Evolutionary conservation across 2,113 vertebrate species (phyloP).

Genomic region (Etheostoma spectabile): DNA sequence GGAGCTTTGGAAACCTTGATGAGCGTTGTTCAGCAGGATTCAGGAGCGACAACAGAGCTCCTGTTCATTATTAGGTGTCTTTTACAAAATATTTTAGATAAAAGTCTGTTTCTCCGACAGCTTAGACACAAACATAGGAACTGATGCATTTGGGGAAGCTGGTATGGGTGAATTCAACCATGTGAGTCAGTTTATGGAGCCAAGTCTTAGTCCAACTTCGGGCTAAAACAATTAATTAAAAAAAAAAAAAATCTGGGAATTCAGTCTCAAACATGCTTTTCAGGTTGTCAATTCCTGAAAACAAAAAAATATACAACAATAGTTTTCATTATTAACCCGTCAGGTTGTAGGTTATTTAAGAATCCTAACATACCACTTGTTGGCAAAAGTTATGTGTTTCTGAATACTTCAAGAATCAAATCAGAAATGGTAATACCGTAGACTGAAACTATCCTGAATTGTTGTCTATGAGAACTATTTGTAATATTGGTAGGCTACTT

Average conservation of each 20-base stretch:
- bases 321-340: neutral
- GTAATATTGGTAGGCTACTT: neutral
- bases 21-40: constrained; percentile 35
- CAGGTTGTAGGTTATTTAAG: neutral
- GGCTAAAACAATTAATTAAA: neutral
- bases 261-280: neutral
- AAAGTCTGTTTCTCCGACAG: neutral
- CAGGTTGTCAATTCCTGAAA: neutral
- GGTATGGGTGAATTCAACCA: neutral
- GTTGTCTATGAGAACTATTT: neutral
- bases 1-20: constrained; percentile 46
- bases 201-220: neutral
- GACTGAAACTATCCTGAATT: neutral
- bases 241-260: neutral
- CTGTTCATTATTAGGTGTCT: constrained; percentile 32
- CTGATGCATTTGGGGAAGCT: constrained; percentile 10
- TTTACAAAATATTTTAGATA: constrained; percentile 2
- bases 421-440: neutral
- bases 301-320: neutral
- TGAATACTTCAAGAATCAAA: neutral
- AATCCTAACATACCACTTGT: neutral
- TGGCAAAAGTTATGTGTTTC: neutral
- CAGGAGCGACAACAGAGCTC: constrained; percentile 9
- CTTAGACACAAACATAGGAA: neutral
- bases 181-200: neutral